Evolutionary conservation across 2,888 invertebrate species (phyloP), one percentile per base, ranked within the genome.

Genomic region (Ceramica pisi): DNA sequence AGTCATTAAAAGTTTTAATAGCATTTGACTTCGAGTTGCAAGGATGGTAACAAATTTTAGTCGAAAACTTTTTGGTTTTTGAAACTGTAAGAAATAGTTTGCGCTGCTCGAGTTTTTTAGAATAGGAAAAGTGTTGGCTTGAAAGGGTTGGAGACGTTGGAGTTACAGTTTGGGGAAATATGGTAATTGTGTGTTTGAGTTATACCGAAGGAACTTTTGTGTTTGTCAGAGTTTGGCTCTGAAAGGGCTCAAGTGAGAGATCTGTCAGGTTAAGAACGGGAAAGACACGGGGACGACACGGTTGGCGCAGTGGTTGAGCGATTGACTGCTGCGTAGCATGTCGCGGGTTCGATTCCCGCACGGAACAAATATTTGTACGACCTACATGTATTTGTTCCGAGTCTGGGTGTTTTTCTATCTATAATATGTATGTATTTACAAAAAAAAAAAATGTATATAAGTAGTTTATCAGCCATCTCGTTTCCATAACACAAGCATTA

Each of bases 1-100:
- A 94, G 94, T 94, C 95, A 95, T 95, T 95, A 95, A 95, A 95
- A 95, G 88, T 95, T 95, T 95, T 95, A 95, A 95, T 95, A 94
- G 95, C 94, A 90, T 95, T 94, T 94, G 94, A 94, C 92, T 94
- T 92, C 86, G 88, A 84, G 67, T 80, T 90, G 91, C 90, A 88
- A 89, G 91, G 90, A 91, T 90, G 90, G 94, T 89, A 92, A 93
- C 93, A 94, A 92, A 94, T 93, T 94, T 93, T 89, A 90, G 92
- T 86, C 91, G 90, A 90, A 88, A 89, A 90, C 89, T 92, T 93
- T 92, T 91, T 81, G 79, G 90, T 92, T 92, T 86, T 85, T 88
- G 80, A 87, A 87, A 86, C 81, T 79, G 82, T 79, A 86, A 88
- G 89, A 86, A 89, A 87, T 87, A 87, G 88, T 87, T 85, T 63